These are phyloP conservation scores for Nylanderia fulva DNA, from an alignment of 1,140 invertebrate genomes.

Conservation along the genomic window DNA sequence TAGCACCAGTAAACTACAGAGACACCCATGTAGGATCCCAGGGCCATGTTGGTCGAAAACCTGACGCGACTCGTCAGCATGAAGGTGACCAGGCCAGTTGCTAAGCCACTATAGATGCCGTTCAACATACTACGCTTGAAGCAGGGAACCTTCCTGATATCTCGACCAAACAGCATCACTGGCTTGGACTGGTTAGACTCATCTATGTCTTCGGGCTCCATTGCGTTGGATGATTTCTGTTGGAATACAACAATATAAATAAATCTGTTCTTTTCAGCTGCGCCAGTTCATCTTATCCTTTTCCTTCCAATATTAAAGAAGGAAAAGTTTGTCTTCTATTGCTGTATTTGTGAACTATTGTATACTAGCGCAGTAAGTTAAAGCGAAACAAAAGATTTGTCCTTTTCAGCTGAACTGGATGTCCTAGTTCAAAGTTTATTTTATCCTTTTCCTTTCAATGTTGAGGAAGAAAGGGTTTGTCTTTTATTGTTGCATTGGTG, in stretches of 20 bases:
- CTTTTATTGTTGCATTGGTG: too few relatives aligned
- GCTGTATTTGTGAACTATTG: too few relatives aligned
- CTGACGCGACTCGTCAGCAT: slow-evolving; percentile 87
- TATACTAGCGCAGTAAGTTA: too few relatives aligned
- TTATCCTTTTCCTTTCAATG: too few relatives aligned
- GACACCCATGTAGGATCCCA: slow-evolving; percentile 86
- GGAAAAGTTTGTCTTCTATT: too few relatives aligned
- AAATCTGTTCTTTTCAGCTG: too few relatives aligned
- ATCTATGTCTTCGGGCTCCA: not conserved
- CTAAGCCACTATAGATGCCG: slow-evolving; percentile 87
- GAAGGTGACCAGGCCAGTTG: slow-evolving; percentile 86
- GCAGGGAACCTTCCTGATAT: slow-evolving; percentile 88
- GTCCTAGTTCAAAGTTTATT: too few relatives aligned
- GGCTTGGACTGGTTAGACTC: slow-evolving; percentile 61
- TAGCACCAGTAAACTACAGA: slow-evolving; percentile 86
- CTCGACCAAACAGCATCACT: slow-evolving; percentile 87
- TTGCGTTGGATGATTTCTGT: not conserved
- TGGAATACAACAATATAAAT: not conserved
- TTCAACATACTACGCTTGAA: slow-evolving; percentile 88
- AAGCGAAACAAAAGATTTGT: too few relatives aligned
- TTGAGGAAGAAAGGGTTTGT: too few relatives aligned
- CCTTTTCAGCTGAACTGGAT: too few relatives aligned
- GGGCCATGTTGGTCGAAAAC: slow-evolving; percentile 85
- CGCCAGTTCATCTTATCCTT: too few relatives aligned
- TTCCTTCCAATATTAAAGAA: too few relatives aligned